These are phyloP conservation scores for Halcyon malimbica DNA, from an alignment of 2,113 vertebrate species.

Conservation along the genomic window DNA sequence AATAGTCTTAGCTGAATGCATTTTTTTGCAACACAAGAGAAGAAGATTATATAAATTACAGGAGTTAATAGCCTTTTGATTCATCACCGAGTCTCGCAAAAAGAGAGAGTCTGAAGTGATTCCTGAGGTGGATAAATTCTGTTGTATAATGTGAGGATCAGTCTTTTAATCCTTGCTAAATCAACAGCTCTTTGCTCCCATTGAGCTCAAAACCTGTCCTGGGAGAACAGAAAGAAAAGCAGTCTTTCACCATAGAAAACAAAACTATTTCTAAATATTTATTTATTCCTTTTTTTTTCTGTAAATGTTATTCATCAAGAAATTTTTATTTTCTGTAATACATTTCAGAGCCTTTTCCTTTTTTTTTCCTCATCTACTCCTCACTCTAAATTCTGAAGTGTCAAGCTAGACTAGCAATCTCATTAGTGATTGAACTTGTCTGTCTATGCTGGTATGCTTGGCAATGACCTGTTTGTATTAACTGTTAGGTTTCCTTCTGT, in stretches of 20 bases:
- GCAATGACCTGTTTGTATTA: not conserved
- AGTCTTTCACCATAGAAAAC: not conserved
- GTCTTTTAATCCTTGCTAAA: conserved; percentile 37
- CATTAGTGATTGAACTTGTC: conserved; percentile 23
- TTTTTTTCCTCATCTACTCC: not conserved
- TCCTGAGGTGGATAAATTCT: conserved; percentile 32
- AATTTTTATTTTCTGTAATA: not conserved
- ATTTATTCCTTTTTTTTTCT: not conserved
- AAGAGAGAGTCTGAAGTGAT: conserved; percentile 4
- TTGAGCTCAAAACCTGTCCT: conserved; percentile 5
- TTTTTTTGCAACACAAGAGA: conserved; percentile 21
- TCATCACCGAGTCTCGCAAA: not conserved
- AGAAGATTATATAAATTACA: conserved; percentile 50
- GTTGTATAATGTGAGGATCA: conserved; percentile 23
- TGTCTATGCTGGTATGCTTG: not conserved
- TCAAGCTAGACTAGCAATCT: not conserved
- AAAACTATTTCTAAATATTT: not conserved
- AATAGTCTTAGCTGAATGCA: conserved; percentile 12
- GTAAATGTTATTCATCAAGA: not conserved
- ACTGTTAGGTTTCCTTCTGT: not conserved
- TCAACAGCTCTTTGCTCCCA: conserved; percentile 3
- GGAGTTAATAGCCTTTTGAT: conserved; percentile 32
- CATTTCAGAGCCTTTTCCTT: not conserved
- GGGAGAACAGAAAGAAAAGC: not conserved
- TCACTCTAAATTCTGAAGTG: not conserved